Conservation (phyloP, 2,888 invertebrate species). For the Creontiades dilutus region DNA sequence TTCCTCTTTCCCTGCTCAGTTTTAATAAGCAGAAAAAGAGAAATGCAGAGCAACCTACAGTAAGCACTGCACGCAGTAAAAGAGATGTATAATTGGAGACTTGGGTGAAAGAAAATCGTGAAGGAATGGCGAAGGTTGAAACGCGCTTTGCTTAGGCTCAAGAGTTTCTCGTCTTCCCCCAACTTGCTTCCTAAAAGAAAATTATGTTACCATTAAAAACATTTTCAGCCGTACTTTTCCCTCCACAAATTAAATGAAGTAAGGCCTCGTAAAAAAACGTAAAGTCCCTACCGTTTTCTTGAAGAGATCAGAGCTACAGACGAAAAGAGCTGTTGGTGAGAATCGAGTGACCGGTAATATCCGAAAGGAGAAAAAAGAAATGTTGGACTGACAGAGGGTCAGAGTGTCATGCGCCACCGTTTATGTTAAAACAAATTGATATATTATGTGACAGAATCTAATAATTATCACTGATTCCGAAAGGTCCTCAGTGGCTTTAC, state of each 20-base stretch:
- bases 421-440: not conserved
- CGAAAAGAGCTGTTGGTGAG: not conserved
- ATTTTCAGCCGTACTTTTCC: not conserved
- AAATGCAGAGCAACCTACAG: not conserved
- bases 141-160: not conserved
- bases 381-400: not conserved
- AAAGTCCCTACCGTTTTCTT: not conserved
- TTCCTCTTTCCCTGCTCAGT: not conserved
- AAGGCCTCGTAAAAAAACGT: not conserved
- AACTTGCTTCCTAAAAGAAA: not conserved
- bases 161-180: not conserved
- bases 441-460: not conserved
- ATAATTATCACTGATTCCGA: not conserved
- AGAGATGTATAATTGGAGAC: slow-evolving; percentile 30
- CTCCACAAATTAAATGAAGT: not conserved
- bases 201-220: slow-evolving; percentile 32
- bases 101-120: not conserved
- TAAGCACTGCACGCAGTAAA: slow-evolving; percentile 2
- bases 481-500: not conserved
- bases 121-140: slow-evolving; percentile 32
- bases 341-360: not conserved
- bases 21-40: not conserved
- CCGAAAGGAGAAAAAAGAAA: not conserved
- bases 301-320: not conserved
- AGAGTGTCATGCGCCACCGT: not conserved